phyloP scores from a whole-genome alignment of 2,113 vertebrate species.

The Arothron firmamentum region DNA sequence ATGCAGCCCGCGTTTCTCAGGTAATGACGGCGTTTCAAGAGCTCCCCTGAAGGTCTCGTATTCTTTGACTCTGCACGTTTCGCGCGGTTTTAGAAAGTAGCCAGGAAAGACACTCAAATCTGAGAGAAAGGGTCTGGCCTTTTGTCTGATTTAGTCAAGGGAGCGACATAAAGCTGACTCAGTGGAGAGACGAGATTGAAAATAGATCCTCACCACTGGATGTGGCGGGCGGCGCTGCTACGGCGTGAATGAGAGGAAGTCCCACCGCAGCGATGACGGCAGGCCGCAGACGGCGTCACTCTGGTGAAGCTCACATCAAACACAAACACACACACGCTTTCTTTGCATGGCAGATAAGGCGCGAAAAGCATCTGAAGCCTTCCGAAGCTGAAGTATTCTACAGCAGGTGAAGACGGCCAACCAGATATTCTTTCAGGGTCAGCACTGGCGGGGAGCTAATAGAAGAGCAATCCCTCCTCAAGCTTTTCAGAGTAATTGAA shows the following conservation, averaged over 20 bases:
- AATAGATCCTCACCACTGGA: no score
- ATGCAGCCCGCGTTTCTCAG: constrained; percentile 69
- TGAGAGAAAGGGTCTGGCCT: background rate
- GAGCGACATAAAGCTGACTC: constrained; percentile 34
- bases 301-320: constrained; percentile 12
- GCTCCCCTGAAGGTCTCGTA: constrained; percentile 57
- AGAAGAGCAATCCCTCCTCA: constrained; percentile 88
- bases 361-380: constrained; percentile 4
- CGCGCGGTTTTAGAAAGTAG: constrained; percentile 41
- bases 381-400: constrained; percentile 23
- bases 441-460: constrained; percentile 81
- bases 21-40: constrained; percentile 65
- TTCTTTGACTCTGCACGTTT: constrained; percentile 57
- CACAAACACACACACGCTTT: constrained; percentile 1
- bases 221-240: background rate
- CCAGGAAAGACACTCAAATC: background rate
- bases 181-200: constrained; percentile 10
- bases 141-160: constrained; percentile 18
- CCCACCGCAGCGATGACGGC: constrained; percentile 5
- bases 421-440: constrained; percentile 59
- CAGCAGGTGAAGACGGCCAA: constrained; percentile 32
- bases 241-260: constrained; percentile 9
- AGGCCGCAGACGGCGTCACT: constrained; percentile 9
- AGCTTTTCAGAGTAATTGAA: constrained; percentile 92
- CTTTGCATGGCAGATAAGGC: constrained; percentile 15